Conservation (phyloP, 2,797 vertebrate species). For the Sphaeramia orbicularis region DNA sequence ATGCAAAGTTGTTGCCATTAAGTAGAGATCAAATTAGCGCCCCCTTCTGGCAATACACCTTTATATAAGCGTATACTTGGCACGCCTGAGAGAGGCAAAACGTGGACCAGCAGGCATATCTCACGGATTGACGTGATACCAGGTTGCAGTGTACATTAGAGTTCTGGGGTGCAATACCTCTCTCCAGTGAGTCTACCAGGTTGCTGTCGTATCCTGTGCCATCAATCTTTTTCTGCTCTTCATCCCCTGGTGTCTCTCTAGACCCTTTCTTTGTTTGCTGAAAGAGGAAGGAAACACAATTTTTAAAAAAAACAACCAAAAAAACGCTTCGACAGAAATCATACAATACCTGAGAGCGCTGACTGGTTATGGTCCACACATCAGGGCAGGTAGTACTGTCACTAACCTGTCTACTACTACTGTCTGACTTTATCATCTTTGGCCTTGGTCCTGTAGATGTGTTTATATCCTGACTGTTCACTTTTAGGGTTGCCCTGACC, state of each 20-base stretch:
- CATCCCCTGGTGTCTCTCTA: constrained; percentile 86
- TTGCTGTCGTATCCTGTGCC: constrained; percentile 93
- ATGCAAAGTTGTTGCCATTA: too few relatives aligned
- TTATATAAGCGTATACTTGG: too few relatives aligned
- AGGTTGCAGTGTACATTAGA: constrained; percentile 95
- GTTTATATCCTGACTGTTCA: constrained; percentile 83
- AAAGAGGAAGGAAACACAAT: background rate
- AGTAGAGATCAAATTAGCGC: too few relatives aligned
- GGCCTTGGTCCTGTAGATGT: constrained; percentile 85
- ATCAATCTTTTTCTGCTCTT: constrained; percentile 93
- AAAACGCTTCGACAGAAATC: background rate
- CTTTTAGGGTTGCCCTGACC: constrained; percentile 85
- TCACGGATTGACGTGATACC: too few relatives aligned
- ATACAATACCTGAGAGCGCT: background rate
- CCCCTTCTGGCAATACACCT: too few relatives aligned
- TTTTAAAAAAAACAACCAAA: too few relatives aligned
- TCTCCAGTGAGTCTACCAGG: constrained; percentile 93
- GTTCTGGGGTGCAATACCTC: constrained; percentile 97
- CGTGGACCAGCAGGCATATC: too few relatives aligned
- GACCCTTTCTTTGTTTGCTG: constrained; percentile 89
- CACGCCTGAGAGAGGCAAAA: too few relatives aligned
- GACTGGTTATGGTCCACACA: background rate
- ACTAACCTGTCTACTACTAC: background rate
- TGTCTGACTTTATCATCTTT: constrained; percentile 92
- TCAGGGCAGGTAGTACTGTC: too few relatives aligned